Evolutionary conservation across 1,140 invertebrate genomes (phyloP).

Genomic region (Trachelipus rathkii): DNA sequence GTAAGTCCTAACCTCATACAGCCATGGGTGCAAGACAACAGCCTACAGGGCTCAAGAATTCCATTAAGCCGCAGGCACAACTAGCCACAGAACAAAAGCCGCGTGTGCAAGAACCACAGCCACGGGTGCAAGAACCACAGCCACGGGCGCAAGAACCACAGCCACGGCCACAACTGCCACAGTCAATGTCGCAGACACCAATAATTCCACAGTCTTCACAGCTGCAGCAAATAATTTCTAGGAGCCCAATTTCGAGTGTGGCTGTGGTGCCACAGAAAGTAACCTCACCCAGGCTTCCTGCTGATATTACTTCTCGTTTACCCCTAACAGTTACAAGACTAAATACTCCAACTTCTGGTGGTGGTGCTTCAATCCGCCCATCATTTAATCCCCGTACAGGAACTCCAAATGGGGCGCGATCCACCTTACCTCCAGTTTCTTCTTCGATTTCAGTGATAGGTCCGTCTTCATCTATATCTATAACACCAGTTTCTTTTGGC

Average conservation of each 20-base stretch:
- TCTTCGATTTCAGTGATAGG: not conserved
- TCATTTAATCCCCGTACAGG: not conserved
- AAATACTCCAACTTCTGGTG: not conserved
- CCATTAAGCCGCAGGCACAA: not conserved
- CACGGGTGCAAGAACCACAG: not conserved
- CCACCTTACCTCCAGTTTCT: not conserved
- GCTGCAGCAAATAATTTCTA: not conserved
- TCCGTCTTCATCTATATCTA: not conserved
- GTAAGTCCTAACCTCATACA: too few relatives aligned
- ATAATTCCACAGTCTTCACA: not conserved
- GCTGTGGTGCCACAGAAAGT: conserved; percentile 1
- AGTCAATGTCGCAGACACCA: not conserved
- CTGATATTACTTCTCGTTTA: not conserved
- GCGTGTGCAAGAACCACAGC: not conserved
- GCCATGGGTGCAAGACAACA: not conserved
- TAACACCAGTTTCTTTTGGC: not conserved
- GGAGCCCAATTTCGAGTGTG: not conserved
- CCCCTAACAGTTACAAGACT: not conserved
- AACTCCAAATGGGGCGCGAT: not conserved
- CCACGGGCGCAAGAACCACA: conserved; percentile 14
- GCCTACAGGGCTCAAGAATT: not conserved
- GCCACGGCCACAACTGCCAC: conserved; percentile 18
- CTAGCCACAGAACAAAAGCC: not conserved
- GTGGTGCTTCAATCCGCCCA: not conserved
- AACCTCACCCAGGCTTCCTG: not conserved